phyloP scores from a whole-genome alignment of 2,113 vertebrate genomes.

The Gallinago undulata region DNA sequence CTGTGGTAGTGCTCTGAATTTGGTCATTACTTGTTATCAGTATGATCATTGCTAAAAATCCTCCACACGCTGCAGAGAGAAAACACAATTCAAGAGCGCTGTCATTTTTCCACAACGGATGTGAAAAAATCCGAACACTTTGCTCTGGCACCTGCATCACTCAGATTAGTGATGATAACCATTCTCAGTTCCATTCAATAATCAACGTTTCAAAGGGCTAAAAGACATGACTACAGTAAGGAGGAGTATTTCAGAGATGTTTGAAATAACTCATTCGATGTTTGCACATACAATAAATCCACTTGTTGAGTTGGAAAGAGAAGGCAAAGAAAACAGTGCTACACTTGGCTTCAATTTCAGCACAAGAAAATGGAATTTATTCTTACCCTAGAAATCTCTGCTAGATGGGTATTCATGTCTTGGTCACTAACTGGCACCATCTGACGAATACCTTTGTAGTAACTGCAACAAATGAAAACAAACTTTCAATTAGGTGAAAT shows the following conservation, averaged over 20 bases:
- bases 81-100: not conserved
- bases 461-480: conserved; percentile 73
- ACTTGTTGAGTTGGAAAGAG: not conserved
- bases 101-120: not conserved
- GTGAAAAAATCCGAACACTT: not conserved
- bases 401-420: conserved; percentile 98
- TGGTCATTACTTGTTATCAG: not conserved
- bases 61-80: not conserved
- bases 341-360: not conserved
- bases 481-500: not conserved
- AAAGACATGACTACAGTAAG: not conserved
- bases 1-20: not conserved
- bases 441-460: conserved; percentile 95
- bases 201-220: not conserved
- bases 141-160: not conserved
- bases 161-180: not conserved
- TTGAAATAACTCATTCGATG: not conserved
- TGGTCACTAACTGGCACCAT: conserved; percentile 97
- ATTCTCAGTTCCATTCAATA: not conserved
- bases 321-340: not conserved
- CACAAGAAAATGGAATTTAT: not conserved
- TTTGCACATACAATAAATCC: not conserved
- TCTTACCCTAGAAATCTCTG: conserved; percentile 97
- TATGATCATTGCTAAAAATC: not conserved
- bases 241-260: not conserved